A percentile compares a stretch with the other conserved stretches of the same genome.
These are phyloP conservation scores for Lithodes maja DNA, from an alignment of 2,888 invertebrate genomes.

Conservation along the genomic window DNA sequence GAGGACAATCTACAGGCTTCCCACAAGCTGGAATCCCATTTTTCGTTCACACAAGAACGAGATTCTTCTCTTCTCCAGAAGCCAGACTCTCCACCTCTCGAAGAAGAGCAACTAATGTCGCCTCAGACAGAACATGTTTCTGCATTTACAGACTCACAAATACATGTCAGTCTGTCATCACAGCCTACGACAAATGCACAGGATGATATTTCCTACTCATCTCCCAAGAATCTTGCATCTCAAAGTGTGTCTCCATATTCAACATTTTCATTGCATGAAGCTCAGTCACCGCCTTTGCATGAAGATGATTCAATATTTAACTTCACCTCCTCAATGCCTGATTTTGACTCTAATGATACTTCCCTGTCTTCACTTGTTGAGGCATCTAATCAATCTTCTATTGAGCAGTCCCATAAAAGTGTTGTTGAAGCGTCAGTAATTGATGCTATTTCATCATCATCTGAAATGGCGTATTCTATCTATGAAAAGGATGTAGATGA, in stretches of 20 bases:
- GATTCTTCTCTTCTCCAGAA: constrained; percentile 1
- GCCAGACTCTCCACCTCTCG: background rate
- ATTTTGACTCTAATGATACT: constrained; percentile 53
- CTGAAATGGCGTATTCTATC: background rate
- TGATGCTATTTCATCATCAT: background rate
- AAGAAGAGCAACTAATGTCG: background rate
- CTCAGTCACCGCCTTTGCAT: constrained; percentile 46
- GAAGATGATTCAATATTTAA: constrained; percentile 65
- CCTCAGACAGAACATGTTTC: background rate
- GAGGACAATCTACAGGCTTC: background rate
- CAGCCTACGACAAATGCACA: background rate
- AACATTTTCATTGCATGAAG: constrained; percentile 11
- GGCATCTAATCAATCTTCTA: constrained; percentile 7
- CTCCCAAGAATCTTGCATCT: background rate
- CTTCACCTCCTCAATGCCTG: constrained; percentile 38
- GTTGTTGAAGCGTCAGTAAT: background rate
- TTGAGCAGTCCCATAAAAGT: background rate
- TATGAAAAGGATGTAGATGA: background rate
- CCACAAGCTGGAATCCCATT: background rate
- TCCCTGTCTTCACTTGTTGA: constrained; percentile 45
- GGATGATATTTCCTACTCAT: background rate
- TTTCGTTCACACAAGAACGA: background rate
- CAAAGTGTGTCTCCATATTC: background rate
- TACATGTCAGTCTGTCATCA: background rate
- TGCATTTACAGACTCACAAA: background rate